Percentiles rank a stretch among this genome's conserved stretches.
Conservation (phyloP, 2,797 vertebrate genomes). For the Xiphorhynchus erythropygius region DNA sequence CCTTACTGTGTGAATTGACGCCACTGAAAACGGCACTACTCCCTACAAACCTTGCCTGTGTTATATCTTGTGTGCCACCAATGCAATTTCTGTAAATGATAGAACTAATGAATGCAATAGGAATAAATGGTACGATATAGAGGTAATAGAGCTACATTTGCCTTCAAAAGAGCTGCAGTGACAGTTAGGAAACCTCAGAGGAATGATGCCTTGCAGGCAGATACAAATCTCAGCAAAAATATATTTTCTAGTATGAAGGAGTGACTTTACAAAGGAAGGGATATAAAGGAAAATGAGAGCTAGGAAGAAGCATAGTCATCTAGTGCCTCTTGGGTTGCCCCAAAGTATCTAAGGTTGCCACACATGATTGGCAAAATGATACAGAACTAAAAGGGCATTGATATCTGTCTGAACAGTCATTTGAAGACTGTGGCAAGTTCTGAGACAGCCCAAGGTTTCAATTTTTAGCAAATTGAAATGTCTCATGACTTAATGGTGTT, state of each 20-base stretch:
- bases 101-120: not conserved
- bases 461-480: not conserved
- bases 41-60: not conserved
- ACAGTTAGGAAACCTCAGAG: not conserved
- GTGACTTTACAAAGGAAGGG: not conserved
- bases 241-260: not conserved
- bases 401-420: not conserved
- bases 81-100: not conserved
- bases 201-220: not conserved
- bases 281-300: not conserved
- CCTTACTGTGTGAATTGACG: not conserved
- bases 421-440: not conserved
- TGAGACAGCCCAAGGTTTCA: not conserved
- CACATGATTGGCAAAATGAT: not conserved
- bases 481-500: not conserved
- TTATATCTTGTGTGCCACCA: not conserved
- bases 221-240: not conserved
- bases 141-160: not conserved
- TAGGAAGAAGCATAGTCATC: not conserved
- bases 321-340: not conserved
- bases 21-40: not conserved
- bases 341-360: not conserved
- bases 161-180: not conserved
- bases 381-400: not conserved
- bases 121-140: not conserved